Percentiles rank a stretch among this genome's conserved stretches.
Conservation (phyloP, 2,888 invertebrate species). For the Parthenolecanium corni region DNA sequence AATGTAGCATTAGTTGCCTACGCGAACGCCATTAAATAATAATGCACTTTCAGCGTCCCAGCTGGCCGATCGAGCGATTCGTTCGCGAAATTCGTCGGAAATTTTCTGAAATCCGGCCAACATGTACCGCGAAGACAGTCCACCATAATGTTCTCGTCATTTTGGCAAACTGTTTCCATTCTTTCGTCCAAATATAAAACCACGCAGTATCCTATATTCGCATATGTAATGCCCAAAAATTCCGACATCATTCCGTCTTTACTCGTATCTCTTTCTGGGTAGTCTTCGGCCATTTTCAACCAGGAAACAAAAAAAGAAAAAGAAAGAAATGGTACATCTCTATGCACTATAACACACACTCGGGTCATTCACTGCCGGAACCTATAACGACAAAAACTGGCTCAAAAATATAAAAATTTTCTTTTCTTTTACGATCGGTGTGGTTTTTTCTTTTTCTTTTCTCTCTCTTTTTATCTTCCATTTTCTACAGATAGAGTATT, state of each 20-base stretch:
- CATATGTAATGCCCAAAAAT: not conserved
- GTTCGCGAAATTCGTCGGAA: too few relatives aligned
- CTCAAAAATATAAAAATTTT: not conserved
- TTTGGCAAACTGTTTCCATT: not conserved
- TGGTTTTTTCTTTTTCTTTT: too few relatives aligned
- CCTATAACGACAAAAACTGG: not conserved
- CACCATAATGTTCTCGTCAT: not conserved
- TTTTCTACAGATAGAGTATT: too few relatives aligned
- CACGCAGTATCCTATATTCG: not conserved
- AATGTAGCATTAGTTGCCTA: too few relatives aligned
- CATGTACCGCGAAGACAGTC: too few relatives aligned
- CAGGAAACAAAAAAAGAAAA: not conserved
- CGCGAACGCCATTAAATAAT: too few relatives aligned
- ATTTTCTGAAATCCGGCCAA: too few relatives aligned
- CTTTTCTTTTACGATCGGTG: not conserved
- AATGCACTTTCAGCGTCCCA: too few relatives aligned
- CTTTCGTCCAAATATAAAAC: slow-evolving; percentile 1
- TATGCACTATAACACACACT: not conserved
- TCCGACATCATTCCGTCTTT: not conserved
- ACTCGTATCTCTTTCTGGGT: not conserved
- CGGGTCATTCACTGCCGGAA: not conserved
- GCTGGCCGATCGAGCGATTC: too few relatives aligned
- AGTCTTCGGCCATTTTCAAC: too few relatives aligned
- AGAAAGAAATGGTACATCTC: too few relatives aligned
- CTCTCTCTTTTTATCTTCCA: too few relatives aligned